phyloP scores from a whole-genome alignment of 2,113 vertebrate genomes.

The Amblyornis subalaris region DNA sequence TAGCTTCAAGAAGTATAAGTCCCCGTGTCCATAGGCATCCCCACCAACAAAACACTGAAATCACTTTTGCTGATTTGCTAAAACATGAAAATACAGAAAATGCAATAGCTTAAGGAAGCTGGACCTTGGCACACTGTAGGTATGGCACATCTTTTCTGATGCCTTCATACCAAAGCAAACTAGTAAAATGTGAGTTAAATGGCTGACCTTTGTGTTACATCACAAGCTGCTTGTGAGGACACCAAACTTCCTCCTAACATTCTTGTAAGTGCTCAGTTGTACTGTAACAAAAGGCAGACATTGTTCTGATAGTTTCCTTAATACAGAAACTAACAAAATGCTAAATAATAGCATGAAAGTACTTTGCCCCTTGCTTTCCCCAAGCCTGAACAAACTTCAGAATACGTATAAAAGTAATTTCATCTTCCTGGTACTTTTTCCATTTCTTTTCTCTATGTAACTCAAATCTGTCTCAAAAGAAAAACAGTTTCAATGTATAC shows the following conservation, averaged over 20 bases:
- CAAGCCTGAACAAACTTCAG: background rate
- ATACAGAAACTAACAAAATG: background rate
- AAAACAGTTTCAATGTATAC: background rate
- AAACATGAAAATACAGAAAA: background rate
- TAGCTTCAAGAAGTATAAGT: background rate
- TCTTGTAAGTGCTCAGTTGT: background rate
- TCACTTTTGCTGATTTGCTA: background rate
- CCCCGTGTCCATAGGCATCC: background rate
- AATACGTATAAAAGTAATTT: background rate
- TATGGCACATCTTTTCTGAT: fast-evolving
- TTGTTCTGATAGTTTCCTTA: background rate
- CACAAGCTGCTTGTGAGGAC: background rate
- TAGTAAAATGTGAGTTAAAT: background rate
- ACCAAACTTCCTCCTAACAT: background rate
- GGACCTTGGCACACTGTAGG: fast-evolving
- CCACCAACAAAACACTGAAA: background rate
- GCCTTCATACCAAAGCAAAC: background rate
- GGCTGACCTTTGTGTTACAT: background rate
- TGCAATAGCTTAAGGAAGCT: background rate
- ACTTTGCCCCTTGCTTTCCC: background rate
- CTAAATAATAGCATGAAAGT: background rate
- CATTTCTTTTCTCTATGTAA: background rate
- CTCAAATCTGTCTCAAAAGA: background rate
- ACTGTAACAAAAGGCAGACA: background rate
- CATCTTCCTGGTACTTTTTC: background rate